Base-by-base conservation (phyloP, 2,888 invertebrate species). In the Napeogenes inachia region DNA sequence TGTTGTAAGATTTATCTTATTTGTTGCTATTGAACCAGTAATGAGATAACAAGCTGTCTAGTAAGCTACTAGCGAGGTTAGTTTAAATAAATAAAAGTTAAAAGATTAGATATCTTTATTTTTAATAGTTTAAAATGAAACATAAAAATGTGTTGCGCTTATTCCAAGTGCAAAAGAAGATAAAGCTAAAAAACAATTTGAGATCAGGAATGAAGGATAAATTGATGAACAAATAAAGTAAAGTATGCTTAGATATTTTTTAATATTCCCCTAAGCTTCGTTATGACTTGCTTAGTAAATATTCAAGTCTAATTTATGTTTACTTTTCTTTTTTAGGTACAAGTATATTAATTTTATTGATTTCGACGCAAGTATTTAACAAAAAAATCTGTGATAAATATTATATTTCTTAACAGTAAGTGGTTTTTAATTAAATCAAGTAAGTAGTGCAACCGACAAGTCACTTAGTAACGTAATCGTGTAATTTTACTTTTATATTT, bases 231-330 rank as follows among this genome's bases (percentile, higher is more conserved):
- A 50, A 50, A 50, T 50, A 50, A 50, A 50, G 8, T 50, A 30
- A 50, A 50, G 50, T 50, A 50, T 30, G 8, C 8, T 50, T 8
- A 50, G 10, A 50, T 8, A 30, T 50, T 50, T 50, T 30, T 30
- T 50, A 50, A 50, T 50, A 50, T 30, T 73, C 71, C 61, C 70
- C 74, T 73, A 79, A 82, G 76, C 75, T 79, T 82, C 79, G 84
- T 85, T 85, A 85, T 82, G 78, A 82, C 80, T 81, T 85, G 82
- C 81, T 81, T 78, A 80, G 76, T 83, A 78, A 82, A 84, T 84
- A 77, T 73, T 61, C 73, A 68, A 74, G 76, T 75, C 80, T 83
- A 85, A 85, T 85, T 86, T 82, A 79, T 84, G 82, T 85, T 84
- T 81, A 78, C 70, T 71, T 73, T 77, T 2, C 35, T 4, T 35